phyloP scores from a whole-genome alignment of 2,113 vertebrate genomes.

The Marcusenius ussheri region DNA sequence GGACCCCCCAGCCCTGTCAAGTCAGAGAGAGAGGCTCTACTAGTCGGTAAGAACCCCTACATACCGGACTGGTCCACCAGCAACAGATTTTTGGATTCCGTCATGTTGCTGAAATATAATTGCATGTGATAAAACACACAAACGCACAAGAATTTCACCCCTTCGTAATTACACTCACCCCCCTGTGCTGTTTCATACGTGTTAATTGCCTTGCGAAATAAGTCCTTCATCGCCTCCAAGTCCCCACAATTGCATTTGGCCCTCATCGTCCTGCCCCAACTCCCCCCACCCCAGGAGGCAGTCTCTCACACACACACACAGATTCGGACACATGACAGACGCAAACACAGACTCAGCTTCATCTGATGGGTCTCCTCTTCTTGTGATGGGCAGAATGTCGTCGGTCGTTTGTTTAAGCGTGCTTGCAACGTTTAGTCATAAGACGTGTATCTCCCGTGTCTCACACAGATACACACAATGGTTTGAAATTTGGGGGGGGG shows the following conservation, averaged over 20 bases:
- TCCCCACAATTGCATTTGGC: conserved; percentile 22
- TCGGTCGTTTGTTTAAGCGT: neutral
- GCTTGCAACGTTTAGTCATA: neutral
- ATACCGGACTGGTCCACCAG: too few relatives aligned
- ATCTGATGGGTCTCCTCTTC: neutral
- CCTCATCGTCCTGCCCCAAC: neutral
- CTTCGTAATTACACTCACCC: conserved; percentile 4
- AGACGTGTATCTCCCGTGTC: neutral
- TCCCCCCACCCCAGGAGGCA: neutral
- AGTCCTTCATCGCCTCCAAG: conserved; percentile 25
- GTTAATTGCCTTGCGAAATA: conserved; percentile 32
- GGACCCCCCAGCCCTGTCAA: conserved; percentile 67
- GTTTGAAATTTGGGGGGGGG: neutral
- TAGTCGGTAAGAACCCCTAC: conserved; percentile 70
- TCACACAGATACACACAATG: neutral
- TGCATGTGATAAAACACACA: neutral
- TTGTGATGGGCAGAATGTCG: neutral
- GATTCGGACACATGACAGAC: too few relatives aligned
- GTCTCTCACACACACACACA: neutral
- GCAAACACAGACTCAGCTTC: neutral
- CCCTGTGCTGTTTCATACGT: conserved; percentile 18
- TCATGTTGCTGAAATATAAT: conserved; percentile 14
- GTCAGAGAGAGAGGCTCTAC: conserved; percentile 81
- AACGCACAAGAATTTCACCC: neutral
- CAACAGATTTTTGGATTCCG: neutral